Evolutionary conservation across 1,140 invertebrate genomes (phyloP).

Genomic region (Aethina tumida): DNA sequence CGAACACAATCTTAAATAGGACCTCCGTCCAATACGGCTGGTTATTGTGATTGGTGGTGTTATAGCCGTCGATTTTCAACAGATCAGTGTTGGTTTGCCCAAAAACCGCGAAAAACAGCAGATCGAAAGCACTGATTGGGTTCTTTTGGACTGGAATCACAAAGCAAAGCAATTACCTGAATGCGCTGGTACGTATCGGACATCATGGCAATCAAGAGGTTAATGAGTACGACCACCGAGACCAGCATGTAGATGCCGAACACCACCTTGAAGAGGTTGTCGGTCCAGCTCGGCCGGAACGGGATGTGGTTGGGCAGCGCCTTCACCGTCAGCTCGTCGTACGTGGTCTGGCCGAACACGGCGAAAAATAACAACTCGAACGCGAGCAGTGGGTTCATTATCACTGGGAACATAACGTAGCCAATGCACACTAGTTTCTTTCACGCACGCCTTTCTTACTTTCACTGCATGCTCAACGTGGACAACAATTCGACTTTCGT

Average conservation of each 20-base stretch:
- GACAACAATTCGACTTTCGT: too few relatives aligned
- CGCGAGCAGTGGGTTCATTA: conserved; percentile 77
- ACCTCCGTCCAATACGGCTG: conserved; percentile 67
- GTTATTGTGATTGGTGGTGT: conserved; percentile 35
- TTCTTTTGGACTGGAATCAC: conserved; percentile 77
- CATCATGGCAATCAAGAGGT: conserved; percentile 99
- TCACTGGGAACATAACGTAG: conserved; percentile 45
- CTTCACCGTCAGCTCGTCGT: conserved; percentile 62
- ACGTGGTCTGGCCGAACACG: conserved; percentile 91
- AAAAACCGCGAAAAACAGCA: conserved; percentile 98
- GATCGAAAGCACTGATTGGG: conserved; percentile 78
- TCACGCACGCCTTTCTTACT: not conserved
- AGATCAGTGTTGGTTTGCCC: conserved; percentile 86
- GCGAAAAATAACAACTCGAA: conserved; percentile 97
- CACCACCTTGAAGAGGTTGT: conserved; percentile 72
- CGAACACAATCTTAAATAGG: conserved; percentile 73
- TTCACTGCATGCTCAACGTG: too few relatives aligned
- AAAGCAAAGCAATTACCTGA: conserved; percentile 57
- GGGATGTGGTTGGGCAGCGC: conserved; percentile 11
- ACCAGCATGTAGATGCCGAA: conserved; percentile 97
- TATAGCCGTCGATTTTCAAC: conserved; percentile 46
- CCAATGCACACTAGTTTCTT: conserved; percentile 5
- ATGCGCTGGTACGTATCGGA: conserved; percentile 98
- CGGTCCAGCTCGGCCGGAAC: conserved; percentile 58
- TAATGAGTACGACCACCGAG: conserved; percentile 94